Evolutionary conservation across 2,113 vertebrate genomes (phyloP).

Genomic region (Rhynchomys soricoides): DNA sequence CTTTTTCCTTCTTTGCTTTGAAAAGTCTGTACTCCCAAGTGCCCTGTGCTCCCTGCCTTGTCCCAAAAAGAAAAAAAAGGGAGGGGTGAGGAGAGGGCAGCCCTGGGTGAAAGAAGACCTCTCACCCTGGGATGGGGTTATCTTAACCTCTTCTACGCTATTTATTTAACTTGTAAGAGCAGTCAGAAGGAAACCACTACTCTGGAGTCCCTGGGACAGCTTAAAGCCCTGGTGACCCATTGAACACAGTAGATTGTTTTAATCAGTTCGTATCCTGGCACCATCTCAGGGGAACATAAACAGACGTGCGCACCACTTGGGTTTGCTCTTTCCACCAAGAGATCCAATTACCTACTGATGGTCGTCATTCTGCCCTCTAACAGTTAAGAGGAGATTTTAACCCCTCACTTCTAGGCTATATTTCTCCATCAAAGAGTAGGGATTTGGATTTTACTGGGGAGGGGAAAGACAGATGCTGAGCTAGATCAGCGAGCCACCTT

Average conservation of each 20-base stretch:
- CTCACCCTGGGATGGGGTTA: constrained; percentile 56
- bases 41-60: background rate
- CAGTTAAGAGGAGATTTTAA: constrained; percentile 58
- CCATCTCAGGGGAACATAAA: constrained; percentile 74
- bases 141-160: constrained; percentile 75
- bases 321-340: constrained; percentile 59
- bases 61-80: background rate
- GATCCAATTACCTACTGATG: constrained; percentile 64
- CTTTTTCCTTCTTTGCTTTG: constrained; percentile 29
- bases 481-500: no score
- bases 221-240: constrained; percentile 69
- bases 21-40: constrained; percentile 42
- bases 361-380: constrained; percentile 55
- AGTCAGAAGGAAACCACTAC: constrained; percentile 64
- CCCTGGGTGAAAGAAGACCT: constrained; percentile 68
- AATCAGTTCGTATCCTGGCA: constrained; percentile 70
- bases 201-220: constrained; percentile 53
- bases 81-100: background rate
- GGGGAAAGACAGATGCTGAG: background rate
- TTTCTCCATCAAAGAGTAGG: constrained; percentile 43
- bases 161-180: constrained; percentile 77
- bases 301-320: constrained; percentile 50
- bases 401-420: constrained; percentile 39
- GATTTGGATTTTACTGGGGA: background rate
- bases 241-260: constrained; percentile 74